Conservation (phyloP, 2,113 vertebrate genomes). For the Hydropotes inermis region DNA sequence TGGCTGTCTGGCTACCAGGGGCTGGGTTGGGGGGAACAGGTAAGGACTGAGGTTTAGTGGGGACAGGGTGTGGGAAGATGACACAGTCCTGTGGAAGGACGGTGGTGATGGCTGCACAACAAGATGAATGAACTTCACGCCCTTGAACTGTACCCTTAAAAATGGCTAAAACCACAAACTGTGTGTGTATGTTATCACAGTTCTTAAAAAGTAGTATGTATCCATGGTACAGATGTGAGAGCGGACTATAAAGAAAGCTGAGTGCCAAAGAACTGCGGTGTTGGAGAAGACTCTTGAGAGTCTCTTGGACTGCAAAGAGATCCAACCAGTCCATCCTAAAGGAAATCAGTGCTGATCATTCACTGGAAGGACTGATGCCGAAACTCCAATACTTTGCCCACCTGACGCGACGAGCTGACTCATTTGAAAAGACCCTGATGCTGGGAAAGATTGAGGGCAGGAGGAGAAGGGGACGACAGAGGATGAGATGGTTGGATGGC, state of each 20-base stretch:
- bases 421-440: background rate
- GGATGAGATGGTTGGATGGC: background rate
- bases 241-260: background rate
- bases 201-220: background rate
- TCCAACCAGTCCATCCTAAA: background rate
- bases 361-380: background rate
- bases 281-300: background rate
- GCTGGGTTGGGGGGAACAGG: too few relatives aligned
- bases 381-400: background rate
- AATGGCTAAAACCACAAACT: background rate
- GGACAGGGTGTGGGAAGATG: background rate
- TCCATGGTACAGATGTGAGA: background rate
- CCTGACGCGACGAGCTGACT: background rate
- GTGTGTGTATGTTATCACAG: background rate
- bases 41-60: background rate
- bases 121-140: background rate
- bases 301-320: background rate
- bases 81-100: background rate
- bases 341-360: background rate
- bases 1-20: background rate
- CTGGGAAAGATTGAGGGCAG: fast-evolving
- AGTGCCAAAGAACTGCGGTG: background rate
- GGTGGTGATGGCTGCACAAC: fast-evolving
- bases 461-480: background rate
- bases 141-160: background rate